A percentile compares a stretch with the other conserved stretches of the same genome.
These are phyloP conservation scores for Percopsis transmontana DNA, from an alignment of 2,113 vertebrate genomes.

Conservation along the genomic window DNA sequence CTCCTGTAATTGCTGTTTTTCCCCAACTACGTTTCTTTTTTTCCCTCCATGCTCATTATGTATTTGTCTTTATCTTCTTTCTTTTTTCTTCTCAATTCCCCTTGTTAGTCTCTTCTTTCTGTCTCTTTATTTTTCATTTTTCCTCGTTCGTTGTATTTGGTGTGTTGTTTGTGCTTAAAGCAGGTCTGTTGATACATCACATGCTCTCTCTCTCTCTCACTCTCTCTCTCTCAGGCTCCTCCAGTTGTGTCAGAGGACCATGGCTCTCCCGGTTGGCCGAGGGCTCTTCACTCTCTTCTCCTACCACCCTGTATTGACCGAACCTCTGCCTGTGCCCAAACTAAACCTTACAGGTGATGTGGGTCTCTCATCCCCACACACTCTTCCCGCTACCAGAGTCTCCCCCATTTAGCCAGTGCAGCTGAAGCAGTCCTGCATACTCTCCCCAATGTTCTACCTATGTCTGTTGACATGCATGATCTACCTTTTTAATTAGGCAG, in stretches of 20 bases:
- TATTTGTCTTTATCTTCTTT: neutral
- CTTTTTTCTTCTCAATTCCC: too few species aligned
- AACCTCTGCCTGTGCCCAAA: constrained; percentile 93
- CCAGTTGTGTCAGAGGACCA: constrained; percentile 94
- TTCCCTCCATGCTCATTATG: neutral
- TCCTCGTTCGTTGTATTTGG: too few species aligned
- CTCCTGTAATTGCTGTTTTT: neutral
- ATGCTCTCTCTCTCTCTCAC: neutral
- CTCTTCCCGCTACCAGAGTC: neutral
- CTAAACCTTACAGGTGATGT: constrained; percentile 91
- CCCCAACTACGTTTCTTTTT: neutral
- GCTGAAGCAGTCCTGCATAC: too few species aligned
- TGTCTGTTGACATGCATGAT: neutral
- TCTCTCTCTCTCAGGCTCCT: constrained; percentile 78
- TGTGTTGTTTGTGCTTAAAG: too few species aligned
- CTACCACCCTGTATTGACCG: constrained; percentile 93
- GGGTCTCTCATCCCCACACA: neutral
- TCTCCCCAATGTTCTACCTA: too few species aligned
- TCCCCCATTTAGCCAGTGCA: too few species aligned
- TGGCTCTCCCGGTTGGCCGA: constrained; percentile 93
- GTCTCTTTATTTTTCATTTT: neutral
- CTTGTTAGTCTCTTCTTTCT: neutral
- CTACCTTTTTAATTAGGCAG: neutral
- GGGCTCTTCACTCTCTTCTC: constrained; percentile 98
- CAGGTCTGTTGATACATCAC: too few species aligned